A percentile compares a stretch with the other conserved stretches of the same genome.
Conservation (phyloP, 2,797 vertebrate species). For the Scolopax rusticola region DNA sequence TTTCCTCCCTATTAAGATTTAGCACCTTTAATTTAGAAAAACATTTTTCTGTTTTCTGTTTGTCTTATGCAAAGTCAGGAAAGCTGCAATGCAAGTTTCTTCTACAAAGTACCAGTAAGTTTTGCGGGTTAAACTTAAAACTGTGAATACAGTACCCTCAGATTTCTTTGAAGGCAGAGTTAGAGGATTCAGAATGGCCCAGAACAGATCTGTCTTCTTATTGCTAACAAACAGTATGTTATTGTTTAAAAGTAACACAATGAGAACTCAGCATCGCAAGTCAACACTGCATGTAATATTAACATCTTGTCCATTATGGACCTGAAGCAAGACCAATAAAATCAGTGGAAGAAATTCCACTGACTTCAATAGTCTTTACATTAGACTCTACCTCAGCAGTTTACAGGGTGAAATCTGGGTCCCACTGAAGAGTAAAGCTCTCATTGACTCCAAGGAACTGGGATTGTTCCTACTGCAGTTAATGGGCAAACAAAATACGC, state of each 20-base stretch:
- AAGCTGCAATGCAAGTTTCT: neutral
- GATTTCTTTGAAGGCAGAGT: neutral
- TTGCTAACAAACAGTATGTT: neutral
- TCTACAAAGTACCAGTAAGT: neutral
- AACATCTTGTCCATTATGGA: neutral
- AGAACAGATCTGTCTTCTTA: neutral
- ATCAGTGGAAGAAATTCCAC: neutral
- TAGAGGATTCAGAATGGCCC: neutral
- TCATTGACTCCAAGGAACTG: neutral
- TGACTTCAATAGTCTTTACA: accelerated
- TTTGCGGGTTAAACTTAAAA: neutral
- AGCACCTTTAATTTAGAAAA: neutral
- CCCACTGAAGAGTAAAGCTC: neutral
- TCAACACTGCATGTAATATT: neutral
- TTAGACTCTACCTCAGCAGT: neutral
- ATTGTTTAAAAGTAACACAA: neutral
- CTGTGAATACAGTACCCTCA: neutral
- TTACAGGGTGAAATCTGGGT: neutral
- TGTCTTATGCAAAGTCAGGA: neutral
- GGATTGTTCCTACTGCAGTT: neutral
- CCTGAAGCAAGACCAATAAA: slow-evolving; percentile 4
- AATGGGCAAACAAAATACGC: neutral
- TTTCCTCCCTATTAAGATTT: slow-evolving; percentile 27
- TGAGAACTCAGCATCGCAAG: neutral
- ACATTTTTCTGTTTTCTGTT: neutral